Base-by-base conservation (phyloP, 37 sponge, comb jelly and placozoan species). In the Aplysina aerophoba region DNA sequence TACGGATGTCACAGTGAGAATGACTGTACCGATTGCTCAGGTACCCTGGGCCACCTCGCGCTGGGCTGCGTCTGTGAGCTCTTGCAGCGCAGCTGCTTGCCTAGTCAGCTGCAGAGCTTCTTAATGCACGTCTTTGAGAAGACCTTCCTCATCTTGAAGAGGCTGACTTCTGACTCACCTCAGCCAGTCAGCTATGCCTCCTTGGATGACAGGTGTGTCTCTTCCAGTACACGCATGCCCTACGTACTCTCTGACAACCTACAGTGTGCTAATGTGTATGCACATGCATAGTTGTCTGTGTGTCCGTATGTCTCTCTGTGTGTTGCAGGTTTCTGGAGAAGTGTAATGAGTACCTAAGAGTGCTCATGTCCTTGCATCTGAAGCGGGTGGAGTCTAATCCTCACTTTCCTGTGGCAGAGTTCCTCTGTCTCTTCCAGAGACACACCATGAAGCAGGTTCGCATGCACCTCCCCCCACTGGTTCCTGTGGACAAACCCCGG, bases 11-110 rank as follows among this genome's bases (percentile, higher is more conserved):
- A 87, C 17, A 91, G 88, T 56, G 92, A 41, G 0, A 60, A 72
- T 38, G 94, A 84, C 41, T 37, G 38, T 4, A 81, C 88, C 4
- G 88, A 89, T 35, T 69, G 55, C 27, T n/a, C 85, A 30, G 90
- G 89, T 1, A 58, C 55, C 19, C 83, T 94, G 15, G 92, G 95
- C 38, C 87, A 89, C 28, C 81, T 92, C 21, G 95, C 95, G 0
- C 85, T 94, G 88, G 90, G 88, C 78, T 94, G 95, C 72, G 80
- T 94, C 24, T 89, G 79, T 39, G 95, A 94, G 71, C 81, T 94
- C 36, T 83, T 94, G 0, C 66, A 87, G 79, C 84, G 83, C 85
- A 91, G 89, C 60, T 91, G 87, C 57, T 85, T 94, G 0, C 95
- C 95, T 0, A 59, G 73, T 4, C 92, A 91, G 58, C 89, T 87